Evolutionary conservation across 2,888 invertebrate species (phyloP).

Genomic region (Drosophila nr. perissopoda): DNA sequence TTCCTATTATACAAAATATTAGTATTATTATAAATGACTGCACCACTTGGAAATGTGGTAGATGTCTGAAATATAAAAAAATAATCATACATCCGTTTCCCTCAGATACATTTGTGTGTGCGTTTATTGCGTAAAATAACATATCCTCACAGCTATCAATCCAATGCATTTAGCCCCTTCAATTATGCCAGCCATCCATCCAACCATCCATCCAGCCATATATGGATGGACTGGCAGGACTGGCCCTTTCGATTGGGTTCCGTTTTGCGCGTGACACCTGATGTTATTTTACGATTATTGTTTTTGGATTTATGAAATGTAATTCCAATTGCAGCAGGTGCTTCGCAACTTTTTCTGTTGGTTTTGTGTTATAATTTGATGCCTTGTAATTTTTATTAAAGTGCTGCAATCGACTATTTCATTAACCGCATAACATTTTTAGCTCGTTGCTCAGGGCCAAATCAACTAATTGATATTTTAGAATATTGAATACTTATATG

Average conservation of each 20-base stretch:
- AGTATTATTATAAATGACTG: not conserved
- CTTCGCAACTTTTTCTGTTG: slow-evolving; percentile 13
- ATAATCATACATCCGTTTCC: not conserved
- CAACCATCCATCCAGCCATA: not conserved
- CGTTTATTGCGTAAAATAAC: not conserved
- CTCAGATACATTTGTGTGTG: not conserved
- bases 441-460: slow-evolving; percentile 25
- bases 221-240: not conserved
- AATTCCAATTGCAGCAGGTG: slow-evolving; percentile 70
- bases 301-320: slow-evolving; percentile 79
- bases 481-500: slow-evolving; percentile 4
- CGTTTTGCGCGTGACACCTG: slow-evolving; percentile 76
- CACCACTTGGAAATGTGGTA: not conserved
- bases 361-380: slow-evolving; percentile 27
- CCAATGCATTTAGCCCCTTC: slow-evolving; percentile 12
- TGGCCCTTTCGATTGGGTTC: slow-evolving; percentile 29
- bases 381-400: slow-evolving; percentile 54
- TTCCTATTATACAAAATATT: not conserved
- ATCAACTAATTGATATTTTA: slow-evolving; percentile 47
- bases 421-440: slow-evolving; percentile 51
- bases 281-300: slow-evolving; percentile 80
- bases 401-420: slow-evolving; percentile 35
- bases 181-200: slow-evolving; percentile 7
- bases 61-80: not conserved
- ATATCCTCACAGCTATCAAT: slow-evolving; percentile 25